Conservation (phyloP, 2,888 invertebrate genomes). For the Tuta absoluta region DNA sequence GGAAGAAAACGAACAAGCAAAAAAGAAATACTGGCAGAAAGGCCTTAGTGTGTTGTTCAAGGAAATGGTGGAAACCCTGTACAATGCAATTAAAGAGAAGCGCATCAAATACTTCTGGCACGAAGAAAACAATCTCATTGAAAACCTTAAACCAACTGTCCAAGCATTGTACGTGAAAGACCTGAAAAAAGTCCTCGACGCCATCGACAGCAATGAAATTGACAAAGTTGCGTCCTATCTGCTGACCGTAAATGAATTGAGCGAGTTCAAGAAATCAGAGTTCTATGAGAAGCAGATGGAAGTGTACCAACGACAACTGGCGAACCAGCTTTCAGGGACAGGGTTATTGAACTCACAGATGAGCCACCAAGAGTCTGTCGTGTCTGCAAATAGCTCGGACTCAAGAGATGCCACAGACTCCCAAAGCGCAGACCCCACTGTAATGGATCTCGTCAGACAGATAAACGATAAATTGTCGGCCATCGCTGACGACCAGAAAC, state of each 20-base stretch:
- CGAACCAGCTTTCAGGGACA: background rate
- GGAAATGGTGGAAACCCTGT: constrained; percentile 60
- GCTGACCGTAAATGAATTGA: constrained; percentile 54
- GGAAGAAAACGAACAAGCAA: no score
- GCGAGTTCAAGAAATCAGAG: constrained; percentile 53
- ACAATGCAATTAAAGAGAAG: constrained; percentile 51
- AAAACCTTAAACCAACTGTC: constrained; percentile 52
- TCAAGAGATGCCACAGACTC: constrained; percentile 6
- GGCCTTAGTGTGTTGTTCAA: constrained; percentile 56
- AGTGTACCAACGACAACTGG: constrained; percentile 23
- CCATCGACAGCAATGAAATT: constrained; percentile 58
- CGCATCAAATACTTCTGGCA: constrained; percentile 69
- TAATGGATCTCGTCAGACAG: constrained; percentile 39
- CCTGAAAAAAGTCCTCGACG: constrained; percentile 60
- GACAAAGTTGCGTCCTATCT: constrained; percentile 51
- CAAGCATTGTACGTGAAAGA: constrained; percentile 57
- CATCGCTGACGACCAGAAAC: constrained; percentile 12
- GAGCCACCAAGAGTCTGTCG: constrained; percentile 21
- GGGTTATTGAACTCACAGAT: constrained; percentile 4
- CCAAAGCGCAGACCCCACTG: constrained; percentile 25
- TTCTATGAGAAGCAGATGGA: constrained; percentile 49
- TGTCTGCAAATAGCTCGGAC: constrained; percentile 19
- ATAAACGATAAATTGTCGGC: constrained; percentile 35
- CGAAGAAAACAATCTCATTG: constrained; percentile 59
- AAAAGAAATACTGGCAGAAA: constrained; percentile 56